Evolutionary conservation across 2,113 vertebrate genomes (phyloP), one percentile per base, ranked within the genome.

Genomic region (Thunnus maccoyii): DNA sequence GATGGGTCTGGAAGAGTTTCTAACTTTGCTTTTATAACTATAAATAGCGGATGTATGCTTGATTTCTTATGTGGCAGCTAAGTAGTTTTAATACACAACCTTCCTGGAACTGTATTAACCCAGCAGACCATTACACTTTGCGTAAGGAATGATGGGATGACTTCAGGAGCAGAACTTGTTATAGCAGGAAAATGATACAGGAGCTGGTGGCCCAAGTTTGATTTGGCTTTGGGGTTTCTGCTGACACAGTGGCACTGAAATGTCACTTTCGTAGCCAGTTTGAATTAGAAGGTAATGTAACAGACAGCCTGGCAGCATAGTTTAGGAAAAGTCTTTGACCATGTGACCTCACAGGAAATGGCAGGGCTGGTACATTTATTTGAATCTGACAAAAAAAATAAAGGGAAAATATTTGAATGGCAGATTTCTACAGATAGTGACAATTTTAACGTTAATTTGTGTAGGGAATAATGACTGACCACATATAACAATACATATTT

Each of bases 221-320:
- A 71, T 57, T 25, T 74, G 48, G 6, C 52, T 83, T 41, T 41
- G 6, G 12, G 20, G 25, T 8, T 73, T 80, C 41, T 87, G 80
- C 60, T 88, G 81, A 79, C 67, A 63, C 65, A 30, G 56, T 50
- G 32, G 44, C 13, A 18, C 36, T 48, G 55, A 70, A 80, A 68
- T 79, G 74, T 84, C 52, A 47, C 41, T 68, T 65, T 72, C 13
- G 12, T 36, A 44, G 30, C 20, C 61, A 18, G 71, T 80, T 78
- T 63, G 54, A 72, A 78, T 78, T 47, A 15, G 46, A 72, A 25
- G 36, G 25, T 78, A 72, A 76, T 56, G 36, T 61, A 75, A 68
- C 20, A 44, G 63, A 32, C 64, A 47, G 36, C 3, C 67, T 47
- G 15, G 18, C 25, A 76, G 70, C 22, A 3, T 46, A 7, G 47